Evolutionary conservation across 2,888 invertebrate genomes (phyloP).

Genomic region (Drosophila pegasa): DNA sequence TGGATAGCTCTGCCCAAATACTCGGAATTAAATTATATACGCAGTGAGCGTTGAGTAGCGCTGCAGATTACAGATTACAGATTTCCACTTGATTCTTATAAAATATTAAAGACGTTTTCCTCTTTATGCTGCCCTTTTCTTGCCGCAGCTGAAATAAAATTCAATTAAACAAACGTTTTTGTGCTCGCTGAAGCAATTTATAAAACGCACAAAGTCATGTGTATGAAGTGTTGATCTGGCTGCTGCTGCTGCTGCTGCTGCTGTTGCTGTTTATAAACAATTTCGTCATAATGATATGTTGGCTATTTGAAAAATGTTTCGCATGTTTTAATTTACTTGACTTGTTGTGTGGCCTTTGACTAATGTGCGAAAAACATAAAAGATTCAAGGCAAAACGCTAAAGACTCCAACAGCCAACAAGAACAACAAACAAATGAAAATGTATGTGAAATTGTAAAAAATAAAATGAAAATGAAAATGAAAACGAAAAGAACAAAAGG

Average conservation of each 20-base stretch:
- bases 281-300: conserved; percentile 25
- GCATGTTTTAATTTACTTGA: conserved; percentile 5
- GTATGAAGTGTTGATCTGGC: not conserved
- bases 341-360: conserved; percentile 24
- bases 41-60: too few relatives aligned
- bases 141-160: conserved; percentile 1
- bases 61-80: not conserved
- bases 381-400: conserved; percentile 16
- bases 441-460: conserved; percentile 48
- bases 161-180: conserved; percentile 8
- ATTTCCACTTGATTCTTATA: not conserved
- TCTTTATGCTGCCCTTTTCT: not conserved
- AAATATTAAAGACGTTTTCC: not conserved
- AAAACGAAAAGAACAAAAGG: conserved; percentile 22
- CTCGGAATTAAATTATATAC: too few relatives aligned
- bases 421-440: conserved; percentile 28
- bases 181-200: not conserved
- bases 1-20: not conserved
- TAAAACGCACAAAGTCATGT: not conserved
- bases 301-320: conserved; percentile 18
- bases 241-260: conserved; percentile 3
- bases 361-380: conserved; percentile 32
- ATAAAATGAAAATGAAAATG: conserved; percentile 49
- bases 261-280: conserved; percentile 14
- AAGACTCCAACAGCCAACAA: not conserved